A percentile compares a stretch with the other conserved stretches of the same genome.
Evolutionary conservation across 1,140 invertebrate species (phyloP).

Genomic region (Drosophila tristis): DNA sequence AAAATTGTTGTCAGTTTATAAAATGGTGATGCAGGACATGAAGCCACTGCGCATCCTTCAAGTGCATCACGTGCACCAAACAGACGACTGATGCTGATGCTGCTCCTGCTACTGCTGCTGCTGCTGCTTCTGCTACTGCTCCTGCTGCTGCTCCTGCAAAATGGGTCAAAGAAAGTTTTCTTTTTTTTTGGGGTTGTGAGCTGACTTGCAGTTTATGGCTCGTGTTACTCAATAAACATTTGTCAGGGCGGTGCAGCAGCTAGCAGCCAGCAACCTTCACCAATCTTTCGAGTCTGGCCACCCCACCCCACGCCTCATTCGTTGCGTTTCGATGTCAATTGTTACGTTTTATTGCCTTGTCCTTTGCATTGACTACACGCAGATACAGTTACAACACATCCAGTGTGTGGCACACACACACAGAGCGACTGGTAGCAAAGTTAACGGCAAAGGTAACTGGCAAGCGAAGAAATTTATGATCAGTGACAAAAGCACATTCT

Average conservation of each 20-base stretch:
- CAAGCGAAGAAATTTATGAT: slow-evolving; percentile 74
- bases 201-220: slow-evolving; percentile 65
- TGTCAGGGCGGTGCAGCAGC: slow-evolving; percentile 59
- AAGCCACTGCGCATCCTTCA: slow-evolving; percentile 65
- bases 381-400: slow-evolving; percentile 22
- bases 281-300: not conserved
- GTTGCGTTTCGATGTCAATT: slow-evolving; percentile 62
- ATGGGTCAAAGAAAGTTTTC: slow-evolving; percentile 59
- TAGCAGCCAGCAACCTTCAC: slow-evolving; percentile 23
- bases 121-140: not conserved
- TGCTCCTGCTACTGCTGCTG: no score
- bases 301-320: slow-evolving; percentile 8
- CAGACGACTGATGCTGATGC: slow-evolving; percentile 31
- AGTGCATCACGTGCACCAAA: slow-evolving; percentile 65
- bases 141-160: slow-evolving; percentile 10
- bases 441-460: slow-evolving; percentile 40
- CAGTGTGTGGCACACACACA: not conserved
- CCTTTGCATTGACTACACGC: slow-evolving; percentile 36
- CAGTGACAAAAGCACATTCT: slow-evolving; percentile 81
- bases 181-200: slow-evolving; percentile 3
- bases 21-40: slow-evolving; percentile 57
- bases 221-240: slow-evolving; percentile 77
- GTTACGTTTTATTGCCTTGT: slow-evolving; percentile 72
- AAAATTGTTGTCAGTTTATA: slow-evolving; percentile 80
- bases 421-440: no score